phyloP scores from a whole-genome alignment of 1,140 invertebrate genomes.

The Drosophila pruinosa region DNA sequence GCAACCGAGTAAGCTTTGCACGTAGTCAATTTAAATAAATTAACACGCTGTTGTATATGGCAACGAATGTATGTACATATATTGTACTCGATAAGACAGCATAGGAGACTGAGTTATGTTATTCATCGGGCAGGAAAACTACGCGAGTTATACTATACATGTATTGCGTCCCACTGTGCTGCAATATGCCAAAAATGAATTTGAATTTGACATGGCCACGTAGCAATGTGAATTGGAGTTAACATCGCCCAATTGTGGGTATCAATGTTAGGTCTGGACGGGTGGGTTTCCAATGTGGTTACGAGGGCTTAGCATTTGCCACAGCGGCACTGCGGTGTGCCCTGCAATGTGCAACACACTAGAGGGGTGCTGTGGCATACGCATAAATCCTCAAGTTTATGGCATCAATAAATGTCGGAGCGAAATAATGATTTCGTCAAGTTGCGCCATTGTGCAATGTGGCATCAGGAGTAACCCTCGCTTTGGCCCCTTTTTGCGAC shows the following conservation, averaged over 20 bases:
- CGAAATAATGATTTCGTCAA: slow-evolving; percentile 81
- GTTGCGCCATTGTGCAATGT: slow-evolving; percentile 65
- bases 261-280: slow-evolving; percentile 52
- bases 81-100: background rate
- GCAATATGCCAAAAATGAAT: slow-evolving; percentile 76
- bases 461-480: slow-evolving; percentile 37
- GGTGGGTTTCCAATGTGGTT: slow-evolving; percentile 51
- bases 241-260: slow-evolving; percentile 27
- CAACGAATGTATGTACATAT: slow-evolving; percentile 15
- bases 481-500: background rate
- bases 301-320: slow-evolving; percentile 18
- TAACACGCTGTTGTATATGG: slow-evolving; percentile 68
- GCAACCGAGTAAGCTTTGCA: slow-evolving; percentile 69
- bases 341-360: slow-evolving; percentile 24
- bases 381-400: slow-evolving; percentile 81
- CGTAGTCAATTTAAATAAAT: slow-evolving; percentile 81
- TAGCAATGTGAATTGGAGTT: slow-evolving; percentile 41
- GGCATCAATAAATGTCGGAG: slow-evolving; percentile 79
- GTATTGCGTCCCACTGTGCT: slow-evolving; percentile 54
- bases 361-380: slow-evolving; percentile 46
- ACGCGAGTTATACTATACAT: slow-evolving; percentile 13
- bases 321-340: background rate
- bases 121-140: slow-evolving; percentile 22
- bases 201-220: slow-evolving; percentile 76
- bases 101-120: background rate